Conservation (phyloP, 2,797 vertebrate genomes). For the Microctenopoma steveboyesi region DNA sequence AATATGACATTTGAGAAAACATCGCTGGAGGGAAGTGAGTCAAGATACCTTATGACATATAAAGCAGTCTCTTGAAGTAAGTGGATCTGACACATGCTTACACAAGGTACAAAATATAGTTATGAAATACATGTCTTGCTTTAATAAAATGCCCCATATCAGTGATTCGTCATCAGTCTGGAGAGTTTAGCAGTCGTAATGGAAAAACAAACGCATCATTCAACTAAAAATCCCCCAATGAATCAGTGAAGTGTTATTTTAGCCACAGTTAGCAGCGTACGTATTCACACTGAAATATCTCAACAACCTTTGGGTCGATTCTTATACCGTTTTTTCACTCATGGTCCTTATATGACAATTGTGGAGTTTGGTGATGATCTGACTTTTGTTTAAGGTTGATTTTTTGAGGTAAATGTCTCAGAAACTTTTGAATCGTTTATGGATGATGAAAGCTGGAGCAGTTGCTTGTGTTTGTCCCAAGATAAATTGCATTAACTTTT, state of each 20-base stretch:
- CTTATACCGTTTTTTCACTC: neutral
- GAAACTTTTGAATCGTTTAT: neutral
- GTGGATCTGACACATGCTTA: conserved; percentile 52
- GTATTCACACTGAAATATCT: neutral
- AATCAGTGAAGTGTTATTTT: neutral
- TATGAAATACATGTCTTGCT: conserved; percentile 21
- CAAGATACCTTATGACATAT: conserved; percentile 45
- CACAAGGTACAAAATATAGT: conserved; percentile 34
- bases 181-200: neutral
- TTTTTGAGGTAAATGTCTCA: conserved; percentile 1
- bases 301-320: neutral
- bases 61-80: conserved; percentile 48
- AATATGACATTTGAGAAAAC: conserved; percentile 58
- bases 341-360: neutral
- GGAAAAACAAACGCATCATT: conserved; percentile 22
- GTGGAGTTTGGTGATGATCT: neutral
- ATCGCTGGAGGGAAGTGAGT: conserved; percentile 46
- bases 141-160: conserved; percentile 24
- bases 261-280: neutral
- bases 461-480: too few species aligned
- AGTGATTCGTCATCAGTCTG: conserved; percentile 15
- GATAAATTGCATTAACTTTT: too few species aligned
- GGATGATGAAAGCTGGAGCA: neutral
- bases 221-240: neutral
- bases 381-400: neutral